Evolutionary conservation across 2,888 invertebrate genomes (phyloP).

Genomic region (Ectropis crepuscularia): DNA sequence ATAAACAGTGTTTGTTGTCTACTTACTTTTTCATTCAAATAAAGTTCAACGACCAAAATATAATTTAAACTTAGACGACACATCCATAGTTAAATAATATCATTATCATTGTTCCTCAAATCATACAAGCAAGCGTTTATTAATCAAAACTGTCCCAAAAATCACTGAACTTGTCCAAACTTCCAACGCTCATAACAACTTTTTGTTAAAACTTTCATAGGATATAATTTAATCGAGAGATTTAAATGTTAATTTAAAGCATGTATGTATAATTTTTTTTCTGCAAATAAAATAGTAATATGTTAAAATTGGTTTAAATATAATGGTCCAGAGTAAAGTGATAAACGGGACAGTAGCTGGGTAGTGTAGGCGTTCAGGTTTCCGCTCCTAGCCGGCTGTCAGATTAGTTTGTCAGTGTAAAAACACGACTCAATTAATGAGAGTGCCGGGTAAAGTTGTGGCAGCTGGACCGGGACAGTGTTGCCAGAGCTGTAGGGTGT

Average conservation of each 20-base stretch:
- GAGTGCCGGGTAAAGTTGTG: constrained; percentile 16
- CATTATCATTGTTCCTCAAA: constrained; percentile 33
- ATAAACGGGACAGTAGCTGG: constrained; percentile 14
- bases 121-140: constrained; percentile 10
- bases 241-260: no score
- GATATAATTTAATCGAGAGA: no score
- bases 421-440: constrained; percentile 33
- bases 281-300: no score
- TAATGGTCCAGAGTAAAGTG: background rate
- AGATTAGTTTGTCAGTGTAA: constrained; percentile 34
- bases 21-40: background rate
- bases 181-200: background rate
- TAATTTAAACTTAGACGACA: constrained; percentile 22
- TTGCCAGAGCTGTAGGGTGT: background rate
- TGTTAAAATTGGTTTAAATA: background rate
- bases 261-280: no score
- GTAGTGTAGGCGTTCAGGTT: constrained; percentile 21
- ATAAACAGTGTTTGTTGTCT: background rate
- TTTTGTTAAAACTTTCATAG: no score
- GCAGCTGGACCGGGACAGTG: constrained; percentile 1
- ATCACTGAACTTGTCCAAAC: background rate
- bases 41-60: constrained; percentile 29
- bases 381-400: constrained; percentile 23
- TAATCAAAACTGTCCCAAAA: constrained; percentile 27
- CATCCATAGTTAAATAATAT: constrained; percentile 35